These are phyloP conservation scores for Hystrix cristata DNA, from an alignment of 2,113 vertebrate species.

Conservation along the genomic window DNA sequence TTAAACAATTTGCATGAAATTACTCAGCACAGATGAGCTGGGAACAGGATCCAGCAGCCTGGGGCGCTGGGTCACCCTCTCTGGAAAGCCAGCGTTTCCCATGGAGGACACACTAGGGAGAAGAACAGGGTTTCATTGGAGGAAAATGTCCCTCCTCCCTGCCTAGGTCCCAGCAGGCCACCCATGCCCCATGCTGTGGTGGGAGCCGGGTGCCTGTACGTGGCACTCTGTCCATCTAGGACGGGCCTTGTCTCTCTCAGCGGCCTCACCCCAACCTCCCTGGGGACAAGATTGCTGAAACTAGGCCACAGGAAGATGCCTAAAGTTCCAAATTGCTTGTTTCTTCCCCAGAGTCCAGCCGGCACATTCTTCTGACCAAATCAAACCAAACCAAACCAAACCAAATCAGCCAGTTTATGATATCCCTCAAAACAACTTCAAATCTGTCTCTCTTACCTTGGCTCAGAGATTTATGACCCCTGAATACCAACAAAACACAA, in stretches of 20 bases:
- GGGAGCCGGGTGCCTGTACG: not conserved
- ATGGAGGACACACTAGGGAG: not conserved
- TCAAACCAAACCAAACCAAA: conserved; percentile 6
- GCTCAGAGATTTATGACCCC: conserved; percentile 14
- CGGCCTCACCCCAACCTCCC: accelerated
- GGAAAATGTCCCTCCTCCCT: not conserved
- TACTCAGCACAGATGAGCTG: not conserved
- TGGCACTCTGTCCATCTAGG: not conserved
- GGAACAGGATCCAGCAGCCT: not conserved
- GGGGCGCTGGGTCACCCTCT: not conserved
- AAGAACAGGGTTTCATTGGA: not conserved
- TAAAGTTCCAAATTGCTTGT: conserved; percentile 2
- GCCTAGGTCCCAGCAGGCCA: not conserved
- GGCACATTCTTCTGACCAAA: conserved; percentile 24
- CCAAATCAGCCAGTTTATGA: not conserved
- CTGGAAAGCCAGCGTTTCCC: not conserved
- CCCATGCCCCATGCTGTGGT: not conserved
- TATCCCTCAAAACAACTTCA: conserved; percentile 59
- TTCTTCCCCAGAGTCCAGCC: not conserved
- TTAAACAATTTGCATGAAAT: not conserved
- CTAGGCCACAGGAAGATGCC: not conserved
- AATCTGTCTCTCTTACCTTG: not conserved
- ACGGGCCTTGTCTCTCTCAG: not conserved
- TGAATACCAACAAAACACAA: conserved; percentile 32
- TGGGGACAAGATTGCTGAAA: not conserved